Evolutionary conservation across 2,113 vertebrate species (phyloP).

Genomic region (Spheniscus mendiculus): DNA sequence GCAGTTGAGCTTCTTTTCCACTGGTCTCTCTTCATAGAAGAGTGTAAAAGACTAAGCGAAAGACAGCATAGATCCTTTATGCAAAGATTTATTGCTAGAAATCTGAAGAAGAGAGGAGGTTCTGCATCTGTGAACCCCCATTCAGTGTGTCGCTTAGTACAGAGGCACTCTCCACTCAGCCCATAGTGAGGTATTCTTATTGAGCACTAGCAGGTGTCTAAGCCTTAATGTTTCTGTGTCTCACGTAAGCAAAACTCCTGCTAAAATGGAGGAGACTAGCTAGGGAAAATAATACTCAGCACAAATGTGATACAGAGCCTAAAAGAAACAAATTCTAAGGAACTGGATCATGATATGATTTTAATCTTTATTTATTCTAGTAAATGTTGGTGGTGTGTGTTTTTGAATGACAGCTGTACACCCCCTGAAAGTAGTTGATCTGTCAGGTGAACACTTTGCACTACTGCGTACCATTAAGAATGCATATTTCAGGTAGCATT

Average conservation of each 20-base stretch:
- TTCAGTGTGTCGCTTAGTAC: neutral
- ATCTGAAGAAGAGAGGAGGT: neutral
- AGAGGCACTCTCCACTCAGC: neutral
- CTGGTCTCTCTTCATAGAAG: neutral
- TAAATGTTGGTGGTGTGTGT: neutral
- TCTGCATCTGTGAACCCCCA: neutral
- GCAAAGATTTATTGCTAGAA: neutral
- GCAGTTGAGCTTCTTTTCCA: neutral
- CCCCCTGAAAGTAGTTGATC: neutral
- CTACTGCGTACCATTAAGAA: neutral
- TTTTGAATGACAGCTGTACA: neutral
- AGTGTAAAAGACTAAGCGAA: neutral
- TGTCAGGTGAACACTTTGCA: neutral
- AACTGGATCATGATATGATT: neutral
- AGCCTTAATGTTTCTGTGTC: neutral
- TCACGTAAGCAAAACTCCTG: neutral
- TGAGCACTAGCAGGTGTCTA: neutral
- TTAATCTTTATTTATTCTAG: neutral
- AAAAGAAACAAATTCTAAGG: neutral
- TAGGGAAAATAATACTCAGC: neutral
- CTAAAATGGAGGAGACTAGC: neutral
- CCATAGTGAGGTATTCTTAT: neutral
- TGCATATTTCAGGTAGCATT: neutral
- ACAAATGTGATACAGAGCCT: neutral
- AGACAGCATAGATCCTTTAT: neutral